Base-by-base conservation (phyloP, 2,888 invertebrate species). In the Cylindroiulus punctatus region DNA sequence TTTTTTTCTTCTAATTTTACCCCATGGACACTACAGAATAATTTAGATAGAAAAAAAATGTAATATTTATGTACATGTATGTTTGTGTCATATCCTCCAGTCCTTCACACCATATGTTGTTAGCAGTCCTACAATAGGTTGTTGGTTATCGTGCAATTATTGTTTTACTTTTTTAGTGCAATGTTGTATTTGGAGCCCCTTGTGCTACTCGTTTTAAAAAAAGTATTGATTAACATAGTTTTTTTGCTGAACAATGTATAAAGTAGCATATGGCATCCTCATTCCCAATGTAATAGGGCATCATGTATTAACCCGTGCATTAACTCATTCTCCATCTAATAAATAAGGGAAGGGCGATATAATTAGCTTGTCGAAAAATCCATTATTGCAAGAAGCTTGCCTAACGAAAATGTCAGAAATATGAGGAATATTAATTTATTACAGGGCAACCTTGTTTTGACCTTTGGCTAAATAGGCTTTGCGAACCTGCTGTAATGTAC, bases 181-280 rank as follows among this genome's bases (percentile, higher is more conserved):
- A 36, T 36, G 36, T 36, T 57, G 57, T 10, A 47, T 47, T 47
- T 47, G 47, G 52, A n/a, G 52, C 52, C n/a, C 52, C 10, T 47
- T 36, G 4, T 12, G 44, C 12, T 44, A 3, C n/a, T 44, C n/a
- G 19, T n/a, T n/a, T 52, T 47, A 12, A 12, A 47, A 52, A n/a
- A 52, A n/a, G 3, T 52, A 26, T 19, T n/a, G 4, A 65, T 65
- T 65, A 26, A 26, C 5, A n/a, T n/a, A 10, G 8, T 26, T 22
- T 65, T 65, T 52, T 4, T 5, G n/a, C 52, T 14, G n/a, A 5
- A 65, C 5, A 65, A 1, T 26, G 65, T 65, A 12, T 26, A 1
- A 65, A 65, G 65, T 65, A 65, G 65, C 65, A 65, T 65, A 65
- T 65, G 65, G 65, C n/a, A 65, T 65, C 65, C 65, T 65, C 26